phyloP scores from a whole-genome alignment of 2,888 invertebrate species.

The Rhingia rostrata region DNA sequence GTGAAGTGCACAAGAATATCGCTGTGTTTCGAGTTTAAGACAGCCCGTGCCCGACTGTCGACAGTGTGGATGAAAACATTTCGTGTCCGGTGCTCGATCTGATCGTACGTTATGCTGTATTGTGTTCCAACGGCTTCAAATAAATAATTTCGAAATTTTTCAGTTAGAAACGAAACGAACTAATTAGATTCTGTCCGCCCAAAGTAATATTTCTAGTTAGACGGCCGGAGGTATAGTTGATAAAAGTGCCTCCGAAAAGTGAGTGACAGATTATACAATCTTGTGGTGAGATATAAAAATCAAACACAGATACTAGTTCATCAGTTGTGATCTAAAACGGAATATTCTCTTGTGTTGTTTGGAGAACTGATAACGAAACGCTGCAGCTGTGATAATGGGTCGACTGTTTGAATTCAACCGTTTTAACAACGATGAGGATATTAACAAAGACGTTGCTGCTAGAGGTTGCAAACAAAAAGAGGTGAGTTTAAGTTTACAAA shows the following conservation, averaged over 20 bases:
- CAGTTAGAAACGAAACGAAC: background rate
- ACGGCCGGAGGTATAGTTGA: no score
- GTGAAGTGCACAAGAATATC: constrained; percentile 24
- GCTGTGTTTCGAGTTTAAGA: constrained; percentile 32
- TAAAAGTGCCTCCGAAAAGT: no score
- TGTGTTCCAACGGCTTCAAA: background rate
- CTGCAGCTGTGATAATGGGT: constrained; percentile 77
- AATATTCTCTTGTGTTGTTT: background rate
- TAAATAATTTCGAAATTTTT: constrained; percentile 9
- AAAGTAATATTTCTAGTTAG: no score
- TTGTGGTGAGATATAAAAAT: no score
- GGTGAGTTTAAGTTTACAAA: constrained; percentile 58
- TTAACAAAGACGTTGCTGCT: constrained; percentile 53
- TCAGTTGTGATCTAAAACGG: constrained; percentile 37
- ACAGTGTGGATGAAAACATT: constrained; percentile 77
- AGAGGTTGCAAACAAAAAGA: constrained; percentile 74
- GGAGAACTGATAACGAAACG: constrained; percentile 33
- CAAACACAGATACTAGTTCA: background rate
- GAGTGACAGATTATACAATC: no score
- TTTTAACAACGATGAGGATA: constrained; percentile 77
- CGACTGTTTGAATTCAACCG: constrained; percentile 81
- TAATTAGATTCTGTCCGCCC: background rate
- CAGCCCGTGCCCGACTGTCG: constrained; percentile 48
- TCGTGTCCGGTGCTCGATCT: constrained; percentile 80
- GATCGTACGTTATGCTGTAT: constrained; percentile 78